Evolutionary conservation across 2,797 vertebrate genomes (phyloP), one percentile per base, ranked within the genome.

Genomic region (Columba guinea): DNA sequence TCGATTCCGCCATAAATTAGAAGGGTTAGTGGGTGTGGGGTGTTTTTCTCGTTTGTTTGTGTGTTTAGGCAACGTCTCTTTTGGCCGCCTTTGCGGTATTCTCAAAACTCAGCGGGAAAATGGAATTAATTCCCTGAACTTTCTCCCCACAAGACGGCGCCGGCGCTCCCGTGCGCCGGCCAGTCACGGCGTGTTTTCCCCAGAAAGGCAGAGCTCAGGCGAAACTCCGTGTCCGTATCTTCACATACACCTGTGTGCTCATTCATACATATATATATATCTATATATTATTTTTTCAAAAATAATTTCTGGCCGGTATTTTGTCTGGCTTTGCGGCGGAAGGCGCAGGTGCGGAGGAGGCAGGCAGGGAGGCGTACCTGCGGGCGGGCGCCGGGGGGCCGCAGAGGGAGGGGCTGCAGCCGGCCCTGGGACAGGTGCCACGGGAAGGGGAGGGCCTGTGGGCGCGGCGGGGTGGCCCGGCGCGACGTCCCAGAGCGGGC

Each of bases 381-480:
- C 74, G 30, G 65, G 44, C 24, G 46, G 48, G 35, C 32, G 22
- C 35, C 3, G 7, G 30, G 34, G 69, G 73, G 65, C 53, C 17
- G 30, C 26, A 7, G 52, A 85, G 67, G 83, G 87, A 86, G 87
- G 84, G 64, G 65, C 90, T 56, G 67, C 53, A 10, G 56, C 59
- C 48, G 49, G 65, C 60, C 41, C 64, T 3, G 58, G 74, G 69
- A 83, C 87, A 96, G 94, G 95, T 95, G 88, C 80, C 75, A 67
- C 92, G 93, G 92, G 85, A 95, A 91, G 93, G 91, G 94, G 95
- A 87, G 92, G 94, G 92, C 63, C 82, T 37, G 78, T 60, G 84
- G 89, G 94, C 52, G 77, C 71, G 87, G 67, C 60, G n/a, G 30
- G 73, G 83, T 78, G 78, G 37, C 83, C 55, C 28, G 37, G 53